A percentile compares a stretch with the other conserved stretches of the same genome.
Conservation (phyloP, 2,797 vertebrate genomes). For the Semaprochilodus insignis region DNA sequence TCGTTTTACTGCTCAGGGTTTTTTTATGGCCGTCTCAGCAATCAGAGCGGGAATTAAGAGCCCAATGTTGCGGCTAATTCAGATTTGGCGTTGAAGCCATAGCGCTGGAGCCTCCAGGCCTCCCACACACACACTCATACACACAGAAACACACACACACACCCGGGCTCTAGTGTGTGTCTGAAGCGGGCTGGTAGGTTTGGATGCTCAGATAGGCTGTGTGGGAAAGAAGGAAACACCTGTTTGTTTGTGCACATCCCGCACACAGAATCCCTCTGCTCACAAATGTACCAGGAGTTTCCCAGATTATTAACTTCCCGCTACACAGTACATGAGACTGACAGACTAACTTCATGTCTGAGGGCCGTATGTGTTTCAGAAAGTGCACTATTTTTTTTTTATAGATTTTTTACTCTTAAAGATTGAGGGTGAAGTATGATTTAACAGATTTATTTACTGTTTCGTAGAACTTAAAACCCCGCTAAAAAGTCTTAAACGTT, state of each 20-base stretch:
- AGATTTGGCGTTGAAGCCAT: constrained; percentile 36
- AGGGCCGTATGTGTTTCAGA: neutral
- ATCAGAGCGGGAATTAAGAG: constrained; percentile 53
- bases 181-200: neutral
- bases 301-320: neutral
- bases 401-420: neutral
- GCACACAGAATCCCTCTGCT: constrained; percentile 50
- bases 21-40: constrained; percentile 43
- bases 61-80: constrained; percentile 46
- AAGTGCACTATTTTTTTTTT: neutral
- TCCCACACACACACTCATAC: neutral
- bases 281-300: neutral
- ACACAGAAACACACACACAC: neutral
- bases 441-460: neutral
- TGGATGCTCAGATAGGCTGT: neutral
- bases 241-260: constrained; percentile 82
- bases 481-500: neutral
- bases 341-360: neutral
- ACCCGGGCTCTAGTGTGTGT: neutral
- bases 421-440: neutral
- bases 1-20: constrained; percentile 39
- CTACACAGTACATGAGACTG: too few species aligned
- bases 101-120: constrained; percentile 18
- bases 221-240: constrained; percentile 75
- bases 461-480: neutral